Conservation (phyloP, 1,140 invertebrate genomes). For the Cydia amplana region DNA sequence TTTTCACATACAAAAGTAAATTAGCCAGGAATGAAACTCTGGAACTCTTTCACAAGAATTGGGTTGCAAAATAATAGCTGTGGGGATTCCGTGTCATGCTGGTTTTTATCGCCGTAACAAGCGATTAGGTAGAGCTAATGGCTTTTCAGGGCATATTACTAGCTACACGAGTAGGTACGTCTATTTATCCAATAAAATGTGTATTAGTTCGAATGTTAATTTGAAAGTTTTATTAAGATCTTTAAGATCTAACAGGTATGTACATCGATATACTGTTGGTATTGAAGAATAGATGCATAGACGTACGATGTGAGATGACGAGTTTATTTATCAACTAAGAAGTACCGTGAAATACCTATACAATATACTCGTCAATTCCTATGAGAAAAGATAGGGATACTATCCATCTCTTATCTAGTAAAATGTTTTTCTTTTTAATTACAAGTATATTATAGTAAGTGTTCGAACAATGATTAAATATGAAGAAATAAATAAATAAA, state of each 20-base stretch:
- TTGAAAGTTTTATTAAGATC: no score
- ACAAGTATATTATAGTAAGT: no score
- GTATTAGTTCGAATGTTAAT: neutral
- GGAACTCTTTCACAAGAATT: neutral
- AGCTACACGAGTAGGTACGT: neutral
- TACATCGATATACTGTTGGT: no score
- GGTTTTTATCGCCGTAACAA: constrained; percentile 7
- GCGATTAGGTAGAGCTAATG: constrained; percentile 13
- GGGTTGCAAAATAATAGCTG: neutral
- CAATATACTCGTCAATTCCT: neutral
- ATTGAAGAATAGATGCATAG: no score
- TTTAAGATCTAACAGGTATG: no score
- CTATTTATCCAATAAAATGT: neutral
- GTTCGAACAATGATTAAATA: no score
- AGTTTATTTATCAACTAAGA: no score
- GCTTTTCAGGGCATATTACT: neutral
- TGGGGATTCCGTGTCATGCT: constrained; percentile 15
- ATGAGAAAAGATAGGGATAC: no score
- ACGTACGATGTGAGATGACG: no score
- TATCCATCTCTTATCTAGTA: no score
- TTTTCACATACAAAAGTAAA: neutral
- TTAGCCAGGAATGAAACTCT: neutral
- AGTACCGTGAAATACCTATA: neutral
- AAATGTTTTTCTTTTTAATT: no score
- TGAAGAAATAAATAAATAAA: no score